phyloP scores from a whole-genome alignment of 2,888 invertebrate genomes.

The Nyleta sp. region DNA sequence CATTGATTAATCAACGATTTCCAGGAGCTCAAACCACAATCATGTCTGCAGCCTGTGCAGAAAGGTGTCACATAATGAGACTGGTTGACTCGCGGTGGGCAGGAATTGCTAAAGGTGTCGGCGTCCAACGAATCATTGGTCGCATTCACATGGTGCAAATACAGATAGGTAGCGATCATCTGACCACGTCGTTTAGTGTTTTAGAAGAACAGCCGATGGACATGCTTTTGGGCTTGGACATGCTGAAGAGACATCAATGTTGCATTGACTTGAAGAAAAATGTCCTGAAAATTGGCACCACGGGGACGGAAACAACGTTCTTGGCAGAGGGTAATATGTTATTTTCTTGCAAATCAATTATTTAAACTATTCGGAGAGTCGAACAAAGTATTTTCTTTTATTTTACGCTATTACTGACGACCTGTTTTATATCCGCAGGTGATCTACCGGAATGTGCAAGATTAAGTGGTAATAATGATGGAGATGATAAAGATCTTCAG shows the following conservation, averaged over 20 bases:
- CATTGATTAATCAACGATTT: slow-evolving; percentile 14
- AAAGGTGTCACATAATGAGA: slow-evolving; percentile 95
- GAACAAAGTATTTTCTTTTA: no score
- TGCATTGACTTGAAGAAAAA: slow-evolving; percentile 95
- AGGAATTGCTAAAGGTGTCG: slow-evolving; percentile 98
- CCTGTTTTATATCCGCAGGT: no score
- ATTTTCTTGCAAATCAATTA: background rate
- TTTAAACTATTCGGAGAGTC: background rate
- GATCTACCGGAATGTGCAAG: slow-evolving; percentile 93
- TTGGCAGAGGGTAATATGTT: slow-evolving; percentile 86
- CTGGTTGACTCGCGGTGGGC: slow-evolving; percentile 96
- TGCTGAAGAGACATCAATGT: slow-evolving; percentile 98
- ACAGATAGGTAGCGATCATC: slow-evolving; percentile 96
- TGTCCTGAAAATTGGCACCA: slow-evolving; percentile 95
- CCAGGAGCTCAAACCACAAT: slow-evolving; percentile 97
- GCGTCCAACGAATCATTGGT: slow-evolving; percentile 97
- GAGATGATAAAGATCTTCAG: slow-evolving; percentile 89
- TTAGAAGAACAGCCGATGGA: slow-evolving; percentile 99
- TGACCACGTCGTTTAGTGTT: slow-evolving; percentile 98
- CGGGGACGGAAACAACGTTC: slow-evolving; percentile 95
- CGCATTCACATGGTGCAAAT: slow-evolving; percentile 99
- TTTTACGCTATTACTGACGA: no score
- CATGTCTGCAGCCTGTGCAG: slow-evolving; percentile 98
- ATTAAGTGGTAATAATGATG: slow-evolving; percentile 87
- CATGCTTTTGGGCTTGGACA: slow-evolving; percentile 98